These are phyloP conservation scores for Propithecus perrieri DNA, from an alignment of 2,797 vertebrate species.

Conservation along the genomic window DNA sequence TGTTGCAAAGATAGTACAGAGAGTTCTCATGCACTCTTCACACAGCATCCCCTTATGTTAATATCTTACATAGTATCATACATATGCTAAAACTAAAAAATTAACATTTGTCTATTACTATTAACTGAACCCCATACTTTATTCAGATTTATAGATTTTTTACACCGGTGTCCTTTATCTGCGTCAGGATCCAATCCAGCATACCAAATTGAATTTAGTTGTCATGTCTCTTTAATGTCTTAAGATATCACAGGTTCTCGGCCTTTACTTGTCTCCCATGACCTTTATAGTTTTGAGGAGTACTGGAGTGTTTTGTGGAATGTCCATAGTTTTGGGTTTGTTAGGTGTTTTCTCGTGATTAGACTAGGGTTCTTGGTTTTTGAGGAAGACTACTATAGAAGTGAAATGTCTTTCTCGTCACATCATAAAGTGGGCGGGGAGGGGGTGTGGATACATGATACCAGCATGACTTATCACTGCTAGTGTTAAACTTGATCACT, in stretches of 20 bases:
- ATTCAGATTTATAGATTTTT: not conserved
- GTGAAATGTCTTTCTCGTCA: not conserved
- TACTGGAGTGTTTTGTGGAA: not conserved
- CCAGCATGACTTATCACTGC: not conserved
- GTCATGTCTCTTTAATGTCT: not conserved
- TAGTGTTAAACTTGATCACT: not conserved
- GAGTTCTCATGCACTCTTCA: not conserved
- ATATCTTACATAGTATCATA: not conserved
- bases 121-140: not conserved
- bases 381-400: not conserved
- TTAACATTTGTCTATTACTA: not conserved
- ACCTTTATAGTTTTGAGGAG: not conserved
- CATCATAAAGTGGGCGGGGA: not conserved
- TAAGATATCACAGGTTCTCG: not conserved
- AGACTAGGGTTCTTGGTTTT: not conserved
- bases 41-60: not conserved
- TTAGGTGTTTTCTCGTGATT: not conserved
- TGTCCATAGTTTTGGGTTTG: not conserved
- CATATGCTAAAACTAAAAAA: not conserved
- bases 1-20: not conserved
- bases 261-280: not conserved
- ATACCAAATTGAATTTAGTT: not conserved
- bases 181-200: not conserved
- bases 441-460: not conserved
- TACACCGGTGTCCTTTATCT: not conserved